phyloP scores from a whole-genome alignment of 2,888 invertebrate species.

The Pterostichus madidus region DNA sequence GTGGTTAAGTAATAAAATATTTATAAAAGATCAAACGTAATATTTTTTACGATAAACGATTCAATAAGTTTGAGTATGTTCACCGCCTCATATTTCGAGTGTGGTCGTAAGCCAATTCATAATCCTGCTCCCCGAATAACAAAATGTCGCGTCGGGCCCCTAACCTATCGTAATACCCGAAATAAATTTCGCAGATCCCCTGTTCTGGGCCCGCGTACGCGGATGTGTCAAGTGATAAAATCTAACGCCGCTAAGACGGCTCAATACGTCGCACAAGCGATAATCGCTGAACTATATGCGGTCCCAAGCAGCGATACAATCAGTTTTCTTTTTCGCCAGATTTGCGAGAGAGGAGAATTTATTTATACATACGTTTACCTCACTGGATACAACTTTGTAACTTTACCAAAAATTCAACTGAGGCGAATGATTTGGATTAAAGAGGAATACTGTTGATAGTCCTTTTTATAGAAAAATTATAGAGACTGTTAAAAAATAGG shows the following conservation, averaged over 20 bases:
- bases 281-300: conserved; percentile 30
- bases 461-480: too few species aligned
- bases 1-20: too few species aligned
- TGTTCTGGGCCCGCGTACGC: conserved; percentile 3
- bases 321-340: too few species aligned
- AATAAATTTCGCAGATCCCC: conserved; percentile 47
- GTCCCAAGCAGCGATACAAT: not conserved
- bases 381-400: too few species aligned
- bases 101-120: conserved; percentile 10
- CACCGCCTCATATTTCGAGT: not conserved
- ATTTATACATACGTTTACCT: too few species aligned
- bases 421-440: too few species aligned
- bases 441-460: not conserved
- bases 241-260: conserved; percentile 26
- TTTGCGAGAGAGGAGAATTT: too few species aligned
- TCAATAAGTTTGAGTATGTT: too few species aligned
- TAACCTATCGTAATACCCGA: conserved; percentile 40
- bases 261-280: conserved; percentile 26
- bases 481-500: too few species aligned
- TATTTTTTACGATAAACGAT: too few species aligned
- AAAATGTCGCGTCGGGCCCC: conserved; percentile 1
- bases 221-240: conserved; percentile 47
- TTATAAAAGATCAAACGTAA: too few species aligned
- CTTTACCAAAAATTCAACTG: too few species aligned
- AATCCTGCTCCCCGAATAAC: conserved; percentile 11